phyloP scores from a whole-genome alignment of 2,113 vertebrate species.

The Cinclus mexicanus region DNA sequence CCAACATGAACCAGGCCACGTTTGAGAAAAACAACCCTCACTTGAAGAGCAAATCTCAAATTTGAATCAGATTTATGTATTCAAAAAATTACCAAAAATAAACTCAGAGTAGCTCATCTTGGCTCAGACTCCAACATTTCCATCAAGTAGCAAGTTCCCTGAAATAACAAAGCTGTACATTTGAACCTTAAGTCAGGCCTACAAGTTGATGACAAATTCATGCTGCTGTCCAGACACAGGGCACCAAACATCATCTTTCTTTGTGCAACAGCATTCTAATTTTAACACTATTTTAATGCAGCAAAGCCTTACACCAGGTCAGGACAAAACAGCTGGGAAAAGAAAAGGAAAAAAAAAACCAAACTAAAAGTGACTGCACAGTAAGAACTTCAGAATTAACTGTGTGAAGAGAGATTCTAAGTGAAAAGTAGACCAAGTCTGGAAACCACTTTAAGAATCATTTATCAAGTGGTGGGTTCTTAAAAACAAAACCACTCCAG shows the following conservation, averaged over 20 bases:
- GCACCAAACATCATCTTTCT: not conserved
- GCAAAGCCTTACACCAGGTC: not conserved
- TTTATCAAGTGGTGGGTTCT: not conserved
- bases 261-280: not conserved
- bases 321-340: not conserved
- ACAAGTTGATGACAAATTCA: not conserved
- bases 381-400: not conserved
- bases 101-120: not conserved
- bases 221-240: not conserved
- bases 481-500: not conserved
- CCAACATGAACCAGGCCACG: accelerated
- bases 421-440: not conserved
- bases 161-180: not conserved
- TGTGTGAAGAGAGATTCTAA: not conserved
- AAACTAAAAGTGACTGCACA: not conserved
- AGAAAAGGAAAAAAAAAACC: too few relatives aligned
- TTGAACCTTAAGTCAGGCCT: not conserved
- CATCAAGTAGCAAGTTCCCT: not conserved
- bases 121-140: not conserved
- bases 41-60: not conserved
- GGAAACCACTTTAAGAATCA: not conserved
- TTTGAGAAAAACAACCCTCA: not conserved
- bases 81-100: not conserved
- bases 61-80: not conserved
- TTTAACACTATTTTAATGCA: not conserved